Conservation (phyloP, 2,113 vertebrate genomes). For the Pituophis catenifer region DNA sequence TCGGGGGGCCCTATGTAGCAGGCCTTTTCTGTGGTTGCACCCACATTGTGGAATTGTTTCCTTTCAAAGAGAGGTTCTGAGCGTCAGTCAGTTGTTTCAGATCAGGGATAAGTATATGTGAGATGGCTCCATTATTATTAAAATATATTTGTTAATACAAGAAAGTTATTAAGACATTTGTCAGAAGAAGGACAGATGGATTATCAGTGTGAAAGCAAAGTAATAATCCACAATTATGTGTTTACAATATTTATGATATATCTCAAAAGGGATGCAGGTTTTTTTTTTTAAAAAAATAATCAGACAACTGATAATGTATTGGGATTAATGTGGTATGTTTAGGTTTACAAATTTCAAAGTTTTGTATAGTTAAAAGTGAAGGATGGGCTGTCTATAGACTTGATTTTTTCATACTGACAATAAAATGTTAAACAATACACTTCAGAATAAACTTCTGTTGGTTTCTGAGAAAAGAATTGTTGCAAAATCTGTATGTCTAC, state of each 20-base stretch:
- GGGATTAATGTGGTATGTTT: background rate
- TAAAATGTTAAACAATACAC: background rate
- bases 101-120: background rate
- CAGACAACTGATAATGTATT: background rate
- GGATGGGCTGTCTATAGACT: background rate
- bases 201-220: background rate
- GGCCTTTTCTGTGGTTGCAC: background rate
- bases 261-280: background rate
- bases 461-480: background rate
- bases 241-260: background rate
- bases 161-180: background rate
- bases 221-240: background rate
- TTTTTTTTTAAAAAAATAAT: background rate
- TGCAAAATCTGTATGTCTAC: background rate
- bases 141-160: background rate
- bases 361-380: constrained; percentile 19
- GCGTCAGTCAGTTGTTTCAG: background rate
- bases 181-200: background rate
- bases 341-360: background rate
- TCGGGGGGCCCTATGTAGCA: accelerated
- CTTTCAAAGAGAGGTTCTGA: background rate
- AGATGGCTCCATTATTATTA: background rate
- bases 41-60: background rate
- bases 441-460: background rate
- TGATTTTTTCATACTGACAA: background rate